Percentiles rank a stretch among this genome's conserved stretches.
Evolutionary conservation across 2,888 invertebrate species (phyloP).

Genomic region (Drosophila dives): DNA sequence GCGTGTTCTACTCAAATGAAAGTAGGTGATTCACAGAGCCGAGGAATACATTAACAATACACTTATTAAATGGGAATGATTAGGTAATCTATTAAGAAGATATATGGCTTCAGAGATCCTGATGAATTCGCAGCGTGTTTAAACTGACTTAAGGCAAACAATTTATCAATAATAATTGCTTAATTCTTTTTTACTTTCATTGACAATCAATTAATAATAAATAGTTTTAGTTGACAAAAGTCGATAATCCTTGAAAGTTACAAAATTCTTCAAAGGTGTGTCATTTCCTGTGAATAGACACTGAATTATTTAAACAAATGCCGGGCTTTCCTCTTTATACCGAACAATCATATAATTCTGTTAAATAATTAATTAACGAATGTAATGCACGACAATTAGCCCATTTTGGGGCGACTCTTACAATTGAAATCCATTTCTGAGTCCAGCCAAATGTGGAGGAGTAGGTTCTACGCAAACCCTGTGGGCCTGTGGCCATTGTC

Average conservation of each 20-base stretch:
- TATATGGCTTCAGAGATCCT: not conserved
- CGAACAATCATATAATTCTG: not conserved
- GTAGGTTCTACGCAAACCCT: slow-evolving; percentile 15
- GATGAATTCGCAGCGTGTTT: not conserved
- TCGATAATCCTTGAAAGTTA: slow-evolving; percentile 13
- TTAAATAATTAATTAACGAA: slow-evolving; percentile 10
- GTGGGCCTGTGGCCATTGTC: slow-evolving; percentile 10
- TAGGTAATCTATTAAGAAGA: slow-evolving; percentile 6
- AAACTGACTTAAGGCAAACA: not conserved
- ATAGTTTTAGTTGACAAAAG: not conserved
- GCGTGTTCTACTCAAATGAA: slow-evolving; percentile 8
- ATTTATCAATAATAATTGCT: slow-evolving; percentile 1
- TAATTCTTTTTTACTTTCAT: not conserved
- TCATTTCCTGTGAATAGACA: not conserved
- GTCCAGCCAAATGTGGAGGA: slow-evolving; percentile 12
- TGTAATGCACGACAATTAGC: not conserved
- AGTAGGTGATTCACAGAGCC: slow-evolving; percentile 13
- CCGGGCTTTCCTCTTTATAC: not conserved
- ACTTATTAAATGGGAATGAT: slow-evolving; percentile 6
- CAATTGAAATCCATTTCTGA: slow-evolving; percentile 24
- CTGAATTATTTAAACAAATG: not conserved
- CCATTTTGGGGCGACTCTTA: slow-evolving; percentile 1
- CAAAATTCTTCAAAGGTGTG: not conserved
- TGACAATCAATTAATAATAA: slow-evolving; percentile 8
- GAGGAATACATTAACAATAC: slow-evolving; percentile 8